Evolutionary conservation across 2,797 vertebrate genomes (phyloP).

Genomic region (Coregonus suidteri): DNA sequence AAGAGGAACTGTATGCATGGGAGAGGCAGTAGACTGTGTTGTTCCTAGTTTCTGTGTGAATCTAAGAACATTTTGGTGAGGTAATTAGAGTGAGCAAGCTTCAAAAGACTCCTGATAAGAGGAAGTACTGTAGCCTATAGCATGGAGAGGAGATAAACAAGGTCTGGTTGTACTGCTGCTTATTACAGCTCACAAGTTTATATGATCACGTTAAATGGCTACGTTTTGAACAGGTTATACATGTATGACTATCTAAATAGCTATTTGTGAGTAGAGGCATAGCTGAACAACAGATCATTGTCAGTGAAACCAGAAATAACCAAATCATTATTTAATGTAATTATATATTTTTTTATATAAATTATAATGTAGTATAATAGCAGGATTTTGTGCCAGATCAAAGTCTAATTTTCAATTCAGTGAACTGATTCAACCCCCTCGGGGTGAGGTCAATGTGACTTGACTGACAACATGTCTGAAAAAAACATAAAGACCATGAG

Average conservation of each 20-base stretch:
- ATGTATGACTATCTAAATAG: not conserved
- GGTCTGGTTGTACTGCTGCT: not conserved
- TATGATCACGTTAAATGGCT: not conserved
- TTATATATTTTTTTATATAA: too few relatives aligned
- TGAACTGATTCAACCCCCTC: not conserved
- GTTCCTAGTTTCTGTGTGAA: not conserved
- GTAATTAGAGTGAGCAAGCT: not conserved
- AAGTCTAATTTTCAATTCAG: not conserved
- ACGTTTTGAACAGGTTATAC: not conserved
- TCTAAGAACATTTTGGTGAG: not conserved
- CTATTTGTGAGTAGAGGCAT: not conserved
- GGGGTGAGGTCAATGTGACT: constrained; percentile 12
- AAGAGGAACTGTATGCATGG: not conserved
- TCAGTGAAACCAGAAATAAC: not conserved
- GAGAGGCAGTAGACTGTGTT: not conserved
- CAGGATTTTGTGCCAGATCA: not conserved
- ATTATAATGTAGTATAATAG: too few relatives aligned
- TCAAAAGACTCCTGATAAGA: not conserved
- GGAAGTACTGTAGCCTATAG: not conserved
- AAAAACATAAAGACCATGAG: not conserved
- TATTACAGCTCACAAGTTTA: not conserved
- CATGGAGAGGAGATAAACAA: not conserved
- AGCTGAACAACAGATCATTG: not conserved
- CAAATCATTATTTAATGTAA: not conserved
- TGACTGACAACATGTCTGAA: constrained; percentile 4